phyloP scores from a whole-genome alignment of 2,113 vertebrate genomes.

The Grallaria varia region DNA sequence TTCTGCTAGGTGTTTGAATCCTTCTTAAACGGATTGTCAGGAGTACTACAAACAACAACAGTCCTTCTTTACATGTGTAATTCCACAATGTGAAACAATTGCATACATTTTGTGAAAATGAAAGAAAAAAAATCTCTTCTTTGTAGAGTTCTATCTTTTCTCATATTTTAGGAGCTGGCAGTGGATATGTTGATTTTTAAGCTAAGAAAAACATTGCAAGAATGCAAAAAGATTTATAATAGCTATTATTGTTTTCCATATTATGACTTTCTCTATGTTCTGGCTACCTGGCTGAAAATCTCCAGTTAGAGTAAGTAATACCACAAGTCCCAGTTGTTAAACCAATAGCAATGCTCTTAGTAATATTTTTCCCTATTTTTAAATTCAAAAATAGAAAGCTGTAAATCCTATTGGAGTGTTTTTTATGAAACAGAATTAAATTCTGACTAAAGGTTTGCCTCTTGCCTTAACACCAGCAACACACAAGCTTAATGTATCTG shows the following conservation, averaged over 20 bases:
- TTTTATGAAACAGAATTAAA: not conserved
- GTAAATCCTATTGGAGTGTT: not conserved
- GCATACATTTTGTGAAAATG: not conserved
- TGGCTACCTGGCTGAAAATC: not conserved
- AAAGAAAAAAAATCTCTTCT: not conserved
- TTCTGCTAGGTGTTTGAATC: not conserved
- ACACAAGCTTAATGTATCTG: not conserved
- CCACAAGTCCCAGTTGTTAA: not conserved
- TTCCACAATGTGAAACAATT: not conserved
- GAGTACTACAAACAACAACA: not conserved
- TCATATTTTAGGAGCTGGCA: not conserved
- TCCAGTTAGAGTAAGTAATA: not conserved
- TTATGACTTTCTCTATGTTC: not conserved
- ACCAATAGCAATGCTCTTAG: not conserved
- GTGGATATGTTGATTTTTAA: not conserved
- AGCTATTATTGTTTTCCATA: not conserved
- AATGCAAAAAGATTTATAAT: not conserved
- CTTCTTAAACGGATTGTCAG: not conserved
- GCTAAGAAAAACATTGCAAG: not conserved
- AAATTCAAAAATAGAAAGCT: not conserved
- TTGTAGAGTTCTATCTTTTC: not conserved
- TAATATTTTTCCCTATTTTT: not conserved
- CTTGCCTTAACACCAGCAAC: not conserved
- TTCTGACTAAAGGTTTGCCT: not conserved
- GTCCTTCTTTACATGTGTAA: not conserved